These are phyloP conservation scores for Mareca penelope DNA, from an alignment of 2,797 vertebrate species.

Conservation along the genomic window DNA sequence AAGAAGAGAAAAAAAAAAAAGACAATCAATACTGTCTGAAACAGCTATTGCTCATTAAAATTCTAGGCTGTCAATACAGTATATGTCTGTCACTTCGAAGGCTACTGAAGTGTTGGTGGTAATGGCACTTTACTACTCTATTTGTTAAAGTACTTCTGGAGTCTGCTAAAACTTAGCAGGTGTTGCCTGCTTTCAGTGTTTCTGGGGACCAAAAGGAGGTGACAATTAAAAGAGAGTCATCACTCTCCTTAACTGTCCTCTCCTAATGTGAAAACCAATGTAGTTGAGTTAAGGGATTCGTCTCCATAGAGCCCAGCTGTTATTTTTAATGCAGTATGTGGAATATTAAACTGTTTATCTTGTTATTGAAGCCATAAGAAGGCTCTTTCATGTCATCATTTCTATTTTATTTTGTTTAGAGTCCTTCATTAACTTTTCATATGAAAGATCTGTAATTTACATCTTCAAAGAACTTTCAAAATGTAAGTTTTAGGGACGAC, in stretches of 20 bases:
- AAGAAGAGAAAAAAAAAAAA: constrained; percentile 15
- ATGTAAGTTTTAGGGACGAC: constrained; percentile 71
- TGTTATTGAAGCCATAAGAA: constrained; percentile 76
- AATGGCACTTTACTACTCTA: constrained; percentile 39
- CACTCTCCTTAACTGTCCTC: neutral
- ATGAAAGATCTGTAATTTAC: constrained; percentile 74
- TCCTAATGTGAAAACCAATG: neutral
- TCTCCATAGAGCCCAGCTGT: constrained; percentile 61
- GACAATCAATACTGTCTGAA: constrained; percentile 60
- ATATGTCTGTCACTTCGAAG: constrained; percentile 28
- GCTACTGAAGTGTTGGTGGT: constrained; percentile 7
- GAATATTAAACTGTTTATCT: constrained; percentile 80
- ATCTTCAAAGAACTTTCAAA: constrained; percentile 74
- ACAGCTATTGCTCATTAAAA: constrained; percentile 71
- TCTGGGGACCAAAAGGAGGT: neutral
- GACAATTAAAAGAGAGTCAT: neutral
- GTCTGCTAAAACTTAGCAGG: constrained; percentile 16
- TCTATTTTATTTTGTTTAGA: constrained; percentile 77
- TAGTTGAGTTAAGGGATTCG: neutral
- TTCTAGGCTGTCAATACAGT: constrained; percentile 57
- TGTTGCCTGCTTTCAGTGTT: constrained; percentile 1
- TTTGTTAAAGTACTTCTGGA: constrained; percentile 18
- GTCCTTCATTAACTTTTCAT: constrained; percentile 75
- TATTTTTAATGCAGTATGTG: constrained; percentile 73
- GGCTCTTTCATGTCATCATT: constrained; percentile 76